Base-by-base conservation (phyloP, 2,113 vertebrate species). In the Daubentonia madagascariensis region DNA sequence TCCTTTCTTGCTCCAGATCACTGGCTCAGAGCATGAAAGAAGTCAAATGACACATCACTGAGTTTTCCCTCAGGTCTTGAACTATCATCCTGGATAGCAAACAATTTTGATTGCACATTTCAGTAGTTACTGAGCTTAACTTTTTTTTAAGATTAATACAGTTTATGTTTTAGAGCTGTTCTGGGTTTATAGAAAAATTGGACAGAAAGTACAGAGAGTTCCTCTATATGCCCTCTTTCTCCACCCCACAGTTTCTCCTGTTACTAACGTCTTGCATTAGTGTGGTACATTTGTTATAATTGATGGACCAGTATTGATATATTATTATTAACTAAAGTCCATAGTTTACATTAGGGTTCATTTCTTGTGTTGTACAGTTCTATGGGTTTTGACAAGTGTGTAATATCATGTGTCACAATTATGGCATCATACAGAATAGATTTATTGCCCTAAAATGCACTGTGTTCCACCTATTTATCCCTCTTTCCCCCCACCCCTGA, bases 21-120 rank as follows among this genome's bases (percentile, higher is more conserved):
- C 40, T 85, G 70, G n/a, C 25, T 96, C 79, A 72, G 43, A 91
- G 57, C 67, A 40, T 78, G 40, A 50, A 93, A 50, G 72, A 85
- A 91, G 52, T 85, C 48, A 95, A 96, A 17, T 78, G 59, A 91
- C 86, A 96, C 67, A 89, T 96, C 72, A 91, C 85, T n/a, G 52
- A 95, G 70, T 86, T 91, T 67, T 65, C 67, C 52, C 90, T 96
- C 59, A 83, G 45, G 67, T 93, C 30, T 81, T 81, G 20, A 89
- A 23, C 75, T 76, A 50, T 85, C 70, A 85, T 50, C 20, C 11
- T 76, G 76, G 43, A 45, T 54, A 72, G 35, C 30, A 80, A 90
- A 70, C 37, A 45, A 25, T 59, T 81, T 61, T 88, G 61, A 67
- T 28, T 89, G 17, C 30, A 65, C 68, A 89, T 83, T 91, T 96